phyloP scores from a whole-genome alignment of 2,113 vertebrate species.

The Isichthys henryi region DNA sequence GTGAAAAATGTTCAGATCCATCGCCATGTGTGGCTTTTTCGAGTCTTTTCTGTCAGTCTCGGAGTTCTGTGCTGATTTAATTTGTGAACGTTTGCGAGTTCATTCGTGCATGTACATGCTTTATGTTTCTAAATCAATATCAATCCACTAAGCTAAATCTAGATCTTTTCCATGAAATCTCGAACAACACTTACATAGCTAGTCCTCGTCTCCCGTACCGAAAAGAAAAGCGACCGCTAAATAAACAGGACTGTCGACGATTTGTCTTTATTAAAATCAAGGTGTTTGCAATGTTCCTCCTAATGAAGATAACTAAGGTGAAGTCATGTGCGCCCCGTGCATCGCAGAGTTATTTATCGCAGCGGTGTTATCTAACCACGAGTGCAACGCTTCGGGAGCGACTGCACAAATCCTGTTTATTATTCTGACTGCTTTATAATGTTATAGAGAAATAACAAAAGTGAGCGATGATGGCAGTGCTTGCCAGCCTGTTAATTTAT shows the following conservation, averaged over 20 bases:
- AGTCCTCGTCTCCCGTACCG: not conserved
- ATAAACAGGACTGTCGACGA: not conserved
- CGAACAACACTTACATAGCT: not conserved
- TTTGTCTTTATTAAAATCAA: slow-evolving; percentile 4
- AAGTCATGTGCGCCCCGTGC: not conserved
- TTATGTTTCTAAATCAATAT: not conserved
- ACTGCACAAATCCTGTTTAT: not conserved
- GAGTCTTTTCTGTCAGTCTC: not conserved
- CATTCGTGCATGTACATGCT: not conserved
- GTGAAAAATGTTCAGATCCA: not conserved
- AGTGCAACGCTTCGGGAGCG: not conserved
- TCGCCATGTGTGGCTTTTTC: not conserved
- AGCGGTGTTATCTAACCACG: not conserved
- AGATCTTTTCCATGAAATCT: not conserved
- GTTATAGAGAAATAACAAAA: slow-evolving; percentile 2
- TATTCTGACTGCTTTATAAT: slow-evolving; percentile 9
- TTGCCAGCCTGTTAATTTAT: not conserved
- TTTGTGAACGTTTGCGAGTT: not conserved
- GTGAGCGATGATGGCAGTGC: not conserved
- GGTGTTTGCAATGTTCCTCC: not conserved
- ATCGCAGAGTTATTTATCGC: not conserved
- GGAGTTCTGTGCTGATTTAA: not conserved
- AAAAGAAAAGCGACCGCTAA: not conserved
- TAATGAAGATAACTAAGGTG: slow-evolving; percentile 2
- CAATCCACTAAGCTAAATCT: not conserved